Evolutionary conservation across 2,888 invertebrate genomes (phyloP), one percentile per base, ranked within the genome.

Genomic region (Fissipunctia ypsillon): DNA sequence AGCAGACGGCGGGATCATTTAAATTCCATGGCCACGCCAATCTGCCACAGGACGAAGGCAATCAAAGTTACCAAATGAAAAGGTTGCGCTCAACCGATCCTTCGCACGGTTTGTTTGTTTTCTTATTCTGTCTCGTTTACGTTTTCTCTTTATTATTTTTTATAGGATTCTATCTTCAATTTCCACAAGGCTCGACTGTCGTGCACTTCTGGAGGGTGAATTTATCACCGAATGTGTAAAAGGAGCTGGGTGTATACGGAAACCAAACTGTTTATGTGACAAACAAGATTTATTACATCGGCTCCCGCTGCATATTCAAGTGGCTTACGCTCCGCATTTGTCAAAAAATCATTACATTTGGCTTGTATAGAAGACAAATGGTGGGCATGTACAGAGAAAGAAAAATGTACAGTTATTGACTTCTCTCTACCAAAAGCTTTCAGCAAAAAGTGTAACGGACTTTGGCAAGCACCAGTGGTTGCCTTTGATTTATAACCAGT

Each of bases 1-100:
- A 84, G 68, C 80, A 78, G 52, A 65, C 81, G 78, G 80, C 73
- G 77, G 83, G 84, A 87, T 89, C 89, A 91, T 93, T 93, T 90
- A 89, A 91, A 94, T 93, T 92, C 91, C 84, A 69, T 73, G 79
- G 81, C 89, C 88, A 87, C 78, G 81, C 87, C 80, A 67, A 79
- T 76, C 75, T 70, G 75, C 70, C 80, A 84, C 75, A 74, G 84
- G 79, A 73, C 78, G 67, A 73, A 90, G 87, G 89, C 93, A 93
- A 95, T 94, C 94, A 92, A 94, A 94, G 89, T 94, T 94, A 84
- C 89, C 91, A 90, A 84, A 84, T 84, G 93, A 92, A 93, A 93
- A 93, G 93, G 90, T 92, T 92, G 82, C 73, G 82, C 87, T 80
- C 84, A 83, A 78, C 86, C 87, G 83, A 87, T 89, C 86, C 83